Evolutionary conservation across 2,888 invertebrate genomes (phyloP).

Genomic region (Eupithecia vulgata): DNA sequence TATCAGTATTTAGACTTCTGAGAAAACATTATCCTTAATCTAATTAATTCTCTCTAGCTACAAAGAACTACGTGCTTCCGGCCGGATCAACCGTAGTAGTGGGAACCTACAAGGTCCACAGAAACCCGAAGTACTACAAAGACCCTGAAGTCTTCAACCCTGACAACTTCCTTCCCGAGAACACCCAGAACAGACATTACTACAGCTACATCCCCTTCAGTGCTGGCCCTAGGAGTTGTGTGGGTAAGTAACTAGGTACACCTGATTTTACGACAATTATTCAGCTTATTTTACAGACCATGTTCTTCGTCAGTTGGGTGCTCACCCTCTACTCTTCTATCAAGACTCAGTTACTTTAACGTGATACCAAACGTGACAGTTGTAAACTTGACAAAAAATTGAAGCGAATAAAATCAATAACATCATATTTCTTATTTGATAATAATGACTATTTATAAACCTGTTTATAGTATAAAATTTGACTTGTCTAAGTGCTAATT

Average conservation of each 20-base stretch:
- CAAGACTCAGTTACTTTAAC: neutral
- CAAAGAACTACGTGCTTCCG: conserved; percentile 86
- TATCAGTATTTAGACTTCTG: neutral
- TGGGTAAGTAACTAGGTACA: conserved; percentile 78
- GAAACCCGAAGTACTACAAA: conserved; percentile 86
- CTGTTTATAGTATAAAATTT: no score
- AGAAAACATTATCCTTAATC: neutral
- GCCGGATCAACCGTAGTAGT: conserved; percentile 88
- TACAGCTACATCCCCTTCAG: conserved; percentile 92
- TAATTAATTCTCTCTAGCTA: conserved; percentile 69
- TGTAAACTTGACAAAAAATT: neutral
- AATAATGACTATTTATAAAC: no score
- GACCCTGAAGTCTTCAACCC: conserved; percentile 90
- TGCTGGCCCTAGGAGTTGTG: conserved; percentile 91
- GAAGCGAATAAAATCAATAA: no score
- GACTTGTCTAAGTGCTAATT: no score
- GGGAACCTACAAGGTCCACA: conserved; percentile 87
- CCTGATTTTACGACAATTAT: neutral
- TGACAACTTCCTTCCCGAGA: conserved; percentile 91
- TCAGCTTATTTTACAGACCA: neutral
- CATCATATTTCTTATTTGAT: no score
- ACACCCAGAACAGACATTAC: conserved; percentile 89
- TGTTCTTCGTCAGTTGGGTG: neutral
- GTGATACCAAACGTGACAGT: neutral
- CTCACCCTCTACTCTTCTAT: neutral